These are phyloP conservation scores for Heptranchias perlo DNA, from an alignment of 2,113 vertebrate genomes.

Conservation along the genomic window DNA sequence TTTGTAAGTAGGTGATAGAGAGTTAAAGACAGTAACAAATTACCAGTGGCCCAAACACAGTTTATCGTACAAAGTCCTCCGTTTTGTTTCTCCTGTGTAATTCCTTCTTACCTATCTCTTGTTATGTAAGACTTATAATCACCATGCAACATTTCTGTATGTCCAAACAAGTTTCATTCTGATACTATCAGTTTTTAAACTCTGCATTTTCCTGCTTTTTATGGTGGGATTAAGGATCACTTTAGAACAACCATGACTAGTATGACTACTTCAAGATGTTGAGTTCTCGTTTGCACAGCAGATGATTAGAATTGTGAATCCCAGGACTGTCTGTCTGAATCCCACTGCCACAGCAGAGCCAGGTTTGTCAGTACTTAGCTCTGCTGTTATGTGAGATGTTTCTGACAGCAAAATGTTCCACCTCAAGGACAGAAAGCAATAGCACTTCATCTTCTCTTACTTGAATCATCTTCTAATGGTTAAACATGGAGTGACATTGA, in stretches of 20 bases:
- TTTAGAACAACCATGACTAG: background rate
- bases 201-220: background rate
- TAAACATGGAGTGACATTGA: conserved; percentile 16
- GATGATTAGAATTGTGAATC: conserved; percentile 24
- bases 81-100: background rate
- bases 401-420: conserved; percentile 21
- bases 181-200: background rate
- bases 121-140: background rate
- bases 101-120: background rate
- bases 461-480: background rate
- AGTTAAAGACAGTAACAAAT: too few relatives aligned
- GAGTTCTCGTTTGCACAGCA: background rate
- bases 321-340: background rate
- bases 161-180: background rate
- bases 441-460: conserved; percentile 26
- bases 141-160: background rate
- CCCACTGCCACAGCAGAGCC: background rate
- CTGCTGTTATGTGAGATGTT: conserved; percentile 27
- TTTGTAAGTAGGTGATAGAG: too few relatives aligned
- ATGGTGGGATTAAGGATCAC: background rate
- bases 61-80: too few relatives aligned
- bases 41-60: too few relatives aligned
- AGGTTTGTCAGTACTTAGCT: background rate
- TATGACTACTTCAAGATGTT: conserved; percentile 20
- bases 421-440: conserved; percentile 22